Percentiles rank a stretch among this genome's conserved stretches.
phyloP scores from a whole-genome alignment of 1,140 invertebrate species.

The Euwallacea fornicatus region DNA sequence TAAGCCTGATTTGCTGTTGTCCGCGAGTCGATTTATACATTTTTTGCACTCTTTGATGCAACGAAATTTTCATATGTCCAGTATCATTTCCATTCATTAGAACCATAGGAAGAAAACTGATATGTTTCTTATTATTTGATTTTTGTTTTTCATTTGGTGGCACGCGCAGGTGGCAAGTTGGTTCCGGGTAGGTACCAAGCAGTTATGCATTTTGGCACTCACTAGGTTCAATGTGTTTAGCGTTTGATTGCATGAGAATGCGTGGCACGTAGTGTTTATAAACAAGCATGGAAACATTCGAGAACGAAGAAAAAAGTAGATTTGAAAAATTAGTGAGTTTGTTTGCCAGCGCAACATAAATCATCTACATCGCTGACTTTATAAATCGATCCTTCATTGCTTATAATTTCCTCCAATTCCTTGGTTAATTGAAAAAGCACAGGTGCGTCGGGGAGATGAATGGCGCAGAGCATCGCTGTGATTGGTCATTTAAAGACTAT shows the following conservation, averaged over 20 bases:
- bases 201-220: too few species aligned
- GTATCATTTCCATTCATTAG: neutral
- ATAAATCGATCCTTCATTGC: neutral
- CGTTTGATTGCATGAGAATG: too few species aligned
- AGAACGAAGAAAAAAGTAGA: too few species aligned
- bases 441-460: neutral
- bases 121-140: conserved; percentile 31
- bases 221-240: too few species aligned
- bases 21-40: neutral
- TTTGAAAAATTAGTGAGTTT: too few species aligned
- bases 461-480: neutral
- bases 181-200: conserved; percentile 72
- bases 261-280: too few species aligned
- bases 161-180: conserved; percentile 70
- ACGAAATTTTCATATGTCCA: neutral
- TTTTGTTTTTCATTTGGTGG: conserved; percentile 45
- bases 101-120: neutral
- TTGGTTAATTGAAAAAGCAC: neutral
- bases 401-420: neutral
- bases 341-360: neutral
- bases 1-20: neutral
- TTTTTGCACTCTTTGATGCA: neutral
- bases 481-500: neutral
- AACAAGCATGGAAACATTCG: too few species aligned
- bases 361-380: too few species aligned